These are phyloP conservation scores for Esperia sulphurella DNA, from an alignment of 2,888 invertebrate genomes.

Conservation along the genomic window DNA sequence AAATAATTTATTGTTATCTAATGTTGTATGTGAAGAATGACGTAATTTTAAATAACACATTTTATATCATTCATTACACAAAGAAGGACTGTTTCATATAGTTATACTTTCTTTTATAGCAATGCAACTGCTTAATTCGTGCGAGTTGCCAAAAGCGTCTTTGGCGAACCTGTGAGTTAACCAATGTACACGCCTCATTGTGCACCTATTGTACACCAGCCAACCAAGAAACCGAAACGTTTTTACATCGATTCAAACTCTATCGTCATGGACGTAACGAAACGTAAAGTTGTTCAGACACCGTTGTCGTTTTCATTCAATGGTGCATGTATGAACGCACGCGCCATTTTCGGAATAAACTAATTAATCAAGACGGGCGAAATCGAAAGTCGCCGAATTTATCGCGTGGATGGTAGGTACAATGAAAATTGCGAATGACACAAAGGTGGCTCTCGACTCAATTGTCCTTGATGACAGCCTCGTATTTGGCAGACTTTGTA, in stretches of 20 bases:
- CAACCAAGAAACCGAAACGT: not conserved
- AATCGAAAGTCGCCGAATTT: constrained; percentile 49
- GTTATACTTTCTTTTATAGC: too few species aligned
- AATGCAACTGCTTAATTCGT: constrained; percentile 8
- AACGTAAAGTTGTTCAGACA: constrained; percentile 4
- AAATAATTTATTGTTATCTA: too few species aligned
- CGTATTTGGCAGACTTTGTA: too few species aligned
- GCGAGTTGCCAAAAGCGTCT: constrained; percentile 19
- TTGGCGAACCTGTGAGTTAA: constrained; percentile 16
- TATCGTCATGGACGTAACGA: not conserved
- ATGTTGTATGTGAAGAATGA: too few species aligned
- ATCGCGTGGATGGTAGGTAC: constrained; percentile 14
- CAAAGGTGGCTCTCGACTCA: constrained; percentile 19
- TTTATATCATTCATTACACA: too few species aligned
- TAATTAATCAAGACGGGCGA: constrained; percentile 46
- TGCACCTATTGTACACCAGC: constrained; percentile 5
- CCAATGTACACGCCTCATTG: constrained; percentile 12
- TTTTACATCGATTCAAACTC: not conserved
- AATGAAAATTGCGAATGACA: constrained; percentile 17
- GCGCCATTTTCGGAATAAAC: constrained; percentile 29
- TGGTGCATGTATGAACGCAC: constrained; percentile 11
- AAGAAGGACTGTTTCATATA: too few species aligned
- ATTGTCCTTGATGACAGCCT: constrained; percentile 6
- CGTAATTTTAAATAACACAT: too few species aligned
- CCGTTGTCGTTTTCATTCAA: constrained; percentile 26